Conservation (phyloP, 2,888 invertebrate genomes). For the Heteromyza rotundicornis region DNA sequence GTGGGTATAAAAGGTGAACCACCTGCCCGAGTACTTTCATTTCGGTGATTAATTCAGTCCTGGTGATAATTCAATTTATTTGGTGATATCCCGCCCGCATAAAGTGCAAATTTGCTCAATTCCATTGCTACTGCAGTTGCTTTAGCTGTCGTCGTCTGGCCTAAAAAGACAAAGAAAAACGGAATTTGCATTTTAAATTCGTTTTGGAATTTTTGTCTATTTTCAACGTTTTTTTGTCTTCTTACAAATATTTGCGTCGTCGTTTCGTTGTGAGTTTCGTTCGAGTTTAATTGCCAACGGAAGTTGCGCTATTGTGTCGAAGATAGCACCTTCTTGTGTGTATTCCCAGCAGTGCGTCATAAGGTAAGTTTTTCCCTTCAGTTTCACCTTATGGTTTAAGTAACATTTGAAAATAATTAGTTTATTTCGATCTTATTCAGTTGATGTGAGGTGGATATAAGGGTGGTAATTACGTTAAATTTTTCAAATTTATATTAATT, state of each 20-base stretch:
- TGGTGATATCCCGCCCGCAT: constrained; percentile 41
- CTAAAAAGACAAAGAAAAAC: constrained; percentile 32
- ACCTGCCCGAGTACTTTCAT: constrained; percentile 51
- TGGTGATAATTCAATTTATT: constrained; percentile 10
- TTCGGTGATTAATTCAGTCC: constrained; percentile 36
- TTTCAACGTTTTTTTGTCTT: neutral
- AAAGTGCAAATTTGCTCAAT: constrained; percentile 40
- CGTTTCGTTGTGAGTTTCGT: constrained; percentile 3
- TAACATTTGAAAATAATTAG: too few relatives aligned
- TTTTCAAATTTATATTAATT: too few relatives aligned
- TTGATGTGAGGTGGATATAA: too few relatives aligned
- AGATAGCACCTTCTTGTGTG: constrained; percentile 32
- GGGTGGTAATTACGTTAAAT: too few relatives aligned
- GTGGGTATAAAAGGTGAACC: constrained; percentile 49
- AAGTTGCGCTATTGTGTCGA: constrained; percentile 25
- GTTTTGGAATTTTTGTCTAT: constrained; percentile 40
- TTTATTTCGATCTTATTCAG: too few relatives aligned
- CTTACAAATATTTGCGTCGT: neutral
- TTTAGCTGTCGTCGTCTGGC: constrained; percentile 26
- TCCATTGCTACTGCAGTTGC: constrained; percentile 15
- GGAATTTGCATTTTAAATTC: constrained; percentile 48
- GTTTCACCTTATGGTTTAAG: too few relatives aligned
- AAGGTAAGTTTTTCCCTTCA: neutral
- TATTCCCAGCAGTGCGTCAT: constrained; percentile 19
- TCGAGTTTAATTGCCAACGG: constrained; percentile 26